A percentile compares a stretch with the other conserved stretches of the same genome.
These are phyloP conservation scores for Miltochrista miniata DNA, from an alignment of 2,888 invertebrate species.

Conservation along the genomic window DNA sequence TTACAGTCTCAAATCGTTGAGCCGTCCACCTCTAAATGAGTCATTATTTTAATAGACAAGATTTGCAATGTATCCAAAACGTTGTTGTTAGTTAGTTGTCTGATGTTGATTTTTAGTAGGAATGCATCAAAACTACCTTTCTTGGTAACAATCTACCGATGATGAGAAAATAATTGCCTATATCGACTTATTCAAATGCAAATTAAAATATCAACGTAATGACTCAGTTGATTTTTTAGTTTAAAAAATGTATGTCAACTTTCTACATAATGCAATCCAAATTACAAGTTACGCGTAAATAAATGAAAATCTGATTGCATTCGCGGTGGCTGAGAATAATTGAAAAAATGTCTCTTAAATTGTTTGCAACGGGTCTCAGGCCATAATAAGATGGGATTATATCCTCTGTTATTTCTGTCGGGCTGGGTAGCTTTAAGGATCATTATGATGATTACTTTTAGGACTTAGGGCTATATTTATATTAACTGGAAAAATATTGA, in stretches of 20 bases:
- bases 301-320: constrained; percentile 69
- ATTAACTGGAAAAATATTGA: constrained; percentile 12
- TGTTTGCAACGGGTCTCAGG: constrained; percentile 53
- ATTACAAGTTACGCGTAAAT: constrained; percentile 53
- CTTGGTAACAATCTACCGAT: too few relatives aligned
- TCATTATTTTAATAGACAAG: too few relatives aligned
- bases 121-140: too few relatives aligned
- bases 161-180: too few relatives aligned
- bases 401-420: constrained; percentile 32
- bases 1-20: too few relatives aligned
- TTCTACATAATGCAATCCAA: constrained; percentile 12
- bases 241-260: neutral
- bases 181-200: neutral
- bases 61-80: too few relatives aligned
- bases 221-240: neutral
- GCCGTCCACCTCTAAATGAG: too few relatives aligned
- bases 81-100: too few relatives aligned
- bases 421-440: constrained; percentile 28
- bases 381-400: constrained; percentile 67
- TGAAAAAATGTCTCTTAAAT: constrained; percentile 77
- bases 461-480: constrained; percentile 17
- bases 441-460: constrained; percentile 33
- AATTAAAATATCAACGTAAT: neutral
- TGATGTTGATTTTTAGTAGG: too few relatives aligned
- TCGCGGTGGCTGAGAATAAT: constrained; percentile 65